Evolutionary conservation across 2,797 vertebrate genomes (phyloP).

Genomic region (Acanthurus tractus): DNA sequence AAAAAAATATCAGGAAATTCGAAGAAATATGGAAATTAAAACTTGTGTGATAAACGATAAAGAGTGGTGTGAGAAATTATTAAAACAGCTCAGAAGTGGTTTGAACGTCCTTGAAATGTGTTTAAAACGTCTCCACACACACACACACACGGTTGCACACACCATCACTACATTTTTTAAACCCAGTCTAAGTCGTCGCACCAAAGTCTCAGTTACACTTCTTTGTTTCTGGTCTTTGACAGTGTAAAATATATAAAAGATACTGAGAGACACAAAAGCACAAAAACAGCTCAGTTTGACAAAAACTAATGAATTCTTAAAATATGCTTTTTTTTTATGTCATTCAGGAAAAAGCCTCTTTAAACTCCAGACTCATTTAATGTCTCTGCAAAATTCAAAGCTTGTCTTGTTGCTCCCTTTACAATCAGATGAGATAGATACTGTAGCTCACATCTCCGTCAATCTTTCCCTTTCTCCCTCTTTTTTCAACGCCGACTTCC

Average conservation of each 20-base stretch:
- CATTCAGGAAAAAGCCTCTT: background rate
- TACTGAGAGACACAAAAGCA: background rate
- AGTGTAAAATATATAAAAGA: conserved; percentile 14
- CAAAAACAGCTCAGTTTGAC: too few relatives aligned
- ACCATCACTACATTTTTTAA: background rate
- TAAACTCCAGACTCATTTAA: background rate
- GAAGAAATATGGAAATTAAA: background rate
- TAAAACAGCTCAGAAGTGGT: conserved; percentile 5
- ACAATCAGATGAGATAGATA: background rate
- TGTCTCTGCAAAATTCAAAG: background rate
- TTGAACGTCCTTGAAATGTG: conserved; percentile 28
- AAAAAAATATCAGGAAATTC: background rate
- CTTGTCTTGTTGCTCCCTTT: background rate
- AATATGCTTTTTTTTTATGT: background rate
- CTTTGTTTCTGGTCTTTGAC: conserved; percentile 8
- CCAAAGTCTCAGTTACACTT: background rate
- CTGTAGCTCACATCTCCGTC: background rate
- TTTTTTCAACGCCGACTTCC: conserved; percentile 3
- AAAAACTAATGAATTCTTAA: background rate
- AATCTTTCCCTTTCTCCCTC: background rate
- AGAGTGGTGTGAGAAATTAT: background rate
- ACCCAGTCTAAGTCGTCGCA: background rate
- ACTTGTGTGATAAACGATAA: background rate
- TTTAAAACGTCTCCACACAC: conserved; percentile 16
- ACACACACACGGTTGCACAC: too few relatives aligned